Evolutionary conservation across 1,140 invertebrate genomes (phyloP).

Genomic region (Bicyclus anynana): DNA sequence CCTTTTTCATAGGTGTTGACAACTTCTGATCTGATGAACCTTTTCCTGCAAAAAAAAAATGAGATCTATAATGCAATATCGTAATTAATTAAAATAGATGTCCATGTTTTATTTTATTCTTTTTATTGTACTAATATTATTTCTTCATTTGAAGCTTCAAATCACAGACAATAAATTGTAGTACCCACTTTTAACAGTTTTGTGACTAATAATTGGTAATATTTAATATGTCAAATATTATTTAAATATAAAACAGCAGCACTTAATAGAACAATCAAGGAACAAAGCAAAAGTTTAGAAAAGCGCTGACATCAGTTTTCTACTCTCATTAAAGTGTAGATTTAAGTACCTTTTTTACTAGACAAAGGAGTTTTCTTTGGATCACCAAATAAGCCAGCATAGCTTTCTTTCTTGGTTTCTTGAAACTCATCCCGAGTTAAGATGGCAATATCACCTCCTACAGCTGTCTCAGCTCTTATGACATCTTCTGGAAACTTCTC

Average conservation of each 20-base stretch:
- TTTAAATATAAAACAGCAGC: no score
- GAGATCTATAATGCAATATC: not conserved
- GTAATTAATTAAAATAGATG: not conserved
- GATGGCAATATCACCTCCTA: constrained; percentile 82
- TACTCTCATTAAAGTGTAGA: not conserved
- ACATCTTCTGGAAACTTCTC: constrained; percentile 87
- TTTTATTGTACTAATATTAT: no score
- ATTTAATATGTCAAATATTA: no score
- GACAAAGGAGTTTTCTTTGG: constrained; percentile 59
- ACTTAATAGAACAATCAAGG: no score
- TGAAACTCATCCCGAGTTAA: constrained; percentile 79
- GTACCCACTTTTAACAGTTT: no score
- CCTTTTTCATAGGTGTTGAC: constrained; percentile 50
- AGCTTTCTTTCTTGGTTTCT: constrained; percentile 79
- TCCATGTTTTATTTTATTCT: no score
- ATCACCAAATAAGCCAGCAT: constrained; percentile 78
- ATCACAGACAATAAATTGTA: no score
- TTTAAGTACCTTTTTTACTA: constrained; percentile 42
- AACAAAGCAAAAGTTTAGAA: no score
- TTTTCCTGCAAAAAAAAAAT: constrained; percentile 14
- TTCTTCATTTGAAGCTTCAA: no score
- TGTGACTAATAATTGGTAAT: no score
- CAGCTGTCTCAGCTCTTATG: constrained; percentile 81
- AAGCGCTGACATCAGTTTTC: no score
- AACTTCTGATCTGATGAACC: constrained; percentile 30